These are phyloP conservation scores for Scrobipalpa costella DNA, from an alignment of 2,888 invertebrate species.

Conservation along the genomic window DNA sequence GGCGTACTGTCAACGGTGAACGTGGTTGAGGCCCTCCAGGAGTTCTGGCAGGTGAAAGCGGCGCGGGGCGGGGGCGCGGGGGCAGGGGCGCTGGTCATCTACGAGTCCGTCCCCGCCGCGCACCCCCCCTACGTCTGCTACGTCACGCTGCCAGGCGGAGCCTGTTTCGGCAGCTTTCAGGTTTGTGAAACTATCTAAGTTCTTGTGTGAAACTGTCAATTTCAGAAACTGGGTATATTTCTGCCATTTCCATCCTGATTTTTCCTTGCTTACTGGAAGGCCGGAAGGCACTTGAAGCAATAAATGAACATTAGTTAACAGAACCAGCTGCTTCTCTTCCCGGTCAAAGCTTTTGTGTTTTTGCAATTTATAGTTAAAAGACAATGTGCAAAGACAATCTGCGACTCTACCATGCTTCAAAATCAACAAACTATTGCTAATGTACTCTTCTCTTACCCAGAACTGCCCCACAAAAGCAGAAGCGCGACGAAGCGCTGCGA, in stretches of 20 bases:
- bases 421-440: neutral
- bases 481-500: conserved; percentile 95
- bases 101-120: conserved; percentile 95
- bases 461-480: conserved; percentile 97
- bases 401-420: neutral
- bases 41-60: conserved; percentile 99
- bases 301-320: too few relatives aligned
- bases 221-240: too few relatives aligned
- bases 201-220: too few relatives aligned
- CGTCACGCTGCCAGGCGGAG: conserved; percentile 96
- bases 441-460: conserved; percentile 63
- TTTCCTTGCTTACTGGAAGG: too few relatives aligned
- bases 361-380: too few relatives aligned
- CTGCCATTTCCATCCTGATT: too few relatives aligned
- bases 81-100: conserved; percentile 95
- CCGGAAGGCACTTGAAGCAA: too few relatives aligned
- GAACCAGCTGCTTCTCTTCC: too few relatives aligned
- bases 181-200: conserved; percentile 66
- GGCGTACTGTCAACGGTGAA: conserved; percentile 86
- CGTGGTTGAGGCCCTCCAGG: conserved; percentile 96
- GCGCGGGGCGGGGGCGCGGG: conserved; percentile 87
- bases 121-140: conserved; percentile 97
- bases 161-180: conserved; percentile 97
- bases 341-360: too few relatives aligned
- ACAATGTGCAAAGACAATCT: too few relatives aligned